These are phyloP conservation scores for Rhagophthalmus giganteus DNA, from an alignment of 2,888 invertebrate genomes.

Conservation along the genomic window DNA sequence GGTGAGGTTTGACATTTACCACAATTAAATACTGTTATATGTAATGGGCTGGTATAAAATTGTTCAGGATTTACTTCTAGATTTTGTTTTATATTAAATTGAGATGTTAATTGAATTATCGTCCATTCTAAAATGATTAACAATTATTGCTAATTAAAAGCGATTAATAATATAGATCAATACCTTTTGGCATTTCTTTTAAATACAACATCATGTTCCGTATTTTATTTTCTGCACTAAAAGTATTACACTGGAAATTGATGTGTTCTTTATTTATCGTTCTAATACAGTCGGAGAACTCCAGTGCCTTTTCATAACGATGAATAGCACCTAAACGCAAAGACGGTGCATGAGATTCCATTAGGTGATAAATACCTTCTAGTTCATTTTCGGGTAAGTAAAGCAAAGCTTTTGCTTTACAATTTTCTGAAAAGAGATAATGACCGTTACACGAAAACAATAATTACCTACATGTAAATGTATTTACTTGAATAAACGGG, in stretches of 20 bases:
- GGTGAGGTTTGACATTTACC: constrained; percentile 43
- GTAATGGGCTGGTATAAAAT: constrained; percentile 41
- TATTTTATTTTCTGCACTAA: constrained; percentile 34
- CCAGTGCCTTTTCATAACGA: constrained; percentile 41
- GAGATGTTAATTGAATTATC: constrained; percentile 61
- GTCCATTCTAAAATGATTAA: constrained; percentile 63
- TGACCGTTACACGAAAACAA: background rate
- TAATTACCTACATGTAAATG: background rate
- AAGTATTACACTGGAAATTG: constrained; percentile 39
- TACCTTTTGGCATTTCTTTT: constrained; percentile 50
- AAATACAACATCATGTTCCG: constrained; percentile 41
- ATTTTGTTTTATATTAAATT: constrained; percentile 40
- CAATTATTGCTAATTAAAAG: constrained; percentile 10
- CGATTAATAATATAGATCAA: constrained; percentile 3
- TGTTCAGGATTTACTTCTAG: constrained; percentile 38
- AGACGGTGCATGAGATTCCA: constrained; percentile 48
- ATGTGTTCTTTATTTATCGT: constrained; percentile 38
- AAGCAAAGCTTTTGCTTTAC: constrained; percentile 38
- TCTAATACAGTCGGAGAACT: constrained; percentile 4
- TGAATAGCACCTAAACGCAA: constrained; percentile 44
- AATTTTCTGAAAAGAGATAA: constrained; percentile 12
- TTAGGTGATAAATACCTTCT: constrained; percentile 45
- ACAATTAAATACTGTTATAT: constrained; percentile 49
- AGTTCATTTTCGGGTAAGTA: constrained; percentile 41
- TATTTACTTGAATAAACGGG: constrained; percentile 31